Evolutionary conservation across 1,140 invertebrate genomes (phyloP), one percentile per base, ranked within the genome.

Genomic region (Palaemon carinicauda): DNA sequence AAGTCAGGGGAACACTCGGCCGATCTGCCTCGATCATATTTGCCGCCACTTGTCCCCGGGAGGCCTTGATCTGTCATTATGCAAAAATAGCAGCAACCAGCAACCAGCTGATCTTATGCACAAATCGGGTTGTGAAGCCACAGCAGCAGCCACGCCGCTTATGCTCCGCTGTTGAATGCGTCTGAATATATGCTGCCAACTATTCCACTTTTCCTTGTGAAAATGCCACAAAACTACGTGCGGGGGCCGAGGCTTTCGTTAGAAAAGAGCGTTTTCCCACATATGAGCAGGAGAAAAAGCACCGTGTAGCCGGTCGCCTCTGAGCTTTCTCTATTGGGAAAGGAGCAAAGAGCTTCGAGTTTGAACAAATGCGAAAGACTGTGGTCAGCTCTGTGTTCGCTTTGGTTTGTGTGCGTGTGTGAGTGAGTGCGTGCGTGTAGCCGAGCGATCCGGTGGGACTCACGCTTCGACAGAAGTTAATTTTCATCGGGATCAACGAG

Each of bases 111-210:
- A 41, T 41, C 41, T 41, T 41, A 41, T 41, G 41, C 41, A 41
- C 41, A 41, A 41, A 41, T 12, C 41, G 0, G 41, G 41, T n/a
- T n/a, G n/a, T n/a, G n/a, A n/a, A n/a, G n/a, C n/a, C 41, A 12
- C 7, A 24, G 5, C 27, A 41, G n/a, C 31, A 85, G 65, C 82
- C 29, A 33, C 33, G 10, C 54, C 7, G 54, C 50, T 85, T 85
- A 85, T 85, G 82, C 17, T 56, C 29, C 80, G 60, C 83, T 86
- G 60, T 86, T 50, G 83, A 79, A 77, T 86, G 83, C 83, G 83
- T 86, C 80, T 86, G 83, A 86, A 80, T 73, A 69, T 79, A 51
- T 86, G 83, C 83, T 86, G 83, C 83, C 83, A 86, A 86, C 75
- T 86, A 86, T 86, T 86, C n/a, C 83, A 54, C 75, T 79, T 80